Conservation (phyloP, 2,113 vertebrate genomes). For the Nothocercus julius region DNA sequence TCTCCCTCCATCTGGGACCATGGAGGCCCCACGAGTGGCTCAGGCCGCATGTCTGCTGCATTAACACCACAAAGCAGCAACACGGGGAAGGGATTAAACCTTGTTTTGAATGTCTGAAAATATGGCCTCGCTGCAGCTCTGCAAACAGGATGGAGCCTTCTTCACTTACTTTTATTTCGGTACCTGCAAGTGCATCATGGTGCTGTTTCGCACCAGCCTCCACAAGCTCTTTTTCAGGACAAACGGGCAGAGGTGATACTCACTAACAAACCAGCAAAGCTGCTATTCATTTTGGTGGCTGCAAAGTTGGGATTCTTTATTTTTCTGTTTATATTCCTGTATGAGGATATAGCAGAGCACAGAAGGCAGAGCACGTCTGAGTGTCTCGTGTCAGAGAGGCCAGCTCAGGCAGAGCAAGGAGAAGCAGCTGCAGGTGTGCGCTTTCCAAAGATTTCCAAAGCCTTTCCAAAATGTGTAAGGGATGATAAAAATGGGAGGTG, state of each 20-base stretch:
- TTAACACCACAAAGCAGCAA: fast-evolving
- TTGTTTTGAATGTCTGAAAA: background rate
- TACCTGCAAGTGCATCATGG: background rate
- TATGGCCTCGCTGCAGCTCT: background rate
- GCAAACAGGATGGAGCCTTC: background rate
- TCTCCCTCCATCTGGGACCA: background rate
- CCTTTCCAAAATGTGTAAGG: background rate
- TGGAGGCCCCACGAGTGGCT: background rate
- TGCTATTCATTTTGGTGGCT: background rate
- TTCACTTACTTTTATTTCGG: background rate
- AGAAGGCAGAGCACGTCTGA: background rate
- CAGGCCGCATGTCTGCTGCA: fast-evolving
- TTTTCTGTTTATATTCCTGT: background rate
- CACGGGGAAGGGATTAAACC: background rate
- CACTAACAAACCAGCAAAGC: background rate
- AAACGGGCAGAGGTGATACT: fast-evolving
- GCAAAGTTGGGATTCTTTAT: background rate
- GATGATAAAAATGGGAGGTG: background rate
- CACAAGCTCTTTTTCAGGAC: fast-evolving
- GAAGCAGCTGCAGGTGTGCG: background rate
- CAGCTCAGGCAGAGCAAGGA: background rate
- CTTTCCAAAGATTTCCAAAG: background rate
- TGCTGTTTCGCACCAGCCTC: fast-evolving
- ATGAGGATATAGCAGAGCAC: background rate
- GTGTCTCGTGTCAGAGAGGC: background rate